Percentiles rank a stretch among this genome's conserved stretches.
Conservation (phyloP, 1,140 invertebrate genomes). For the Bombus confusus region DNA sequence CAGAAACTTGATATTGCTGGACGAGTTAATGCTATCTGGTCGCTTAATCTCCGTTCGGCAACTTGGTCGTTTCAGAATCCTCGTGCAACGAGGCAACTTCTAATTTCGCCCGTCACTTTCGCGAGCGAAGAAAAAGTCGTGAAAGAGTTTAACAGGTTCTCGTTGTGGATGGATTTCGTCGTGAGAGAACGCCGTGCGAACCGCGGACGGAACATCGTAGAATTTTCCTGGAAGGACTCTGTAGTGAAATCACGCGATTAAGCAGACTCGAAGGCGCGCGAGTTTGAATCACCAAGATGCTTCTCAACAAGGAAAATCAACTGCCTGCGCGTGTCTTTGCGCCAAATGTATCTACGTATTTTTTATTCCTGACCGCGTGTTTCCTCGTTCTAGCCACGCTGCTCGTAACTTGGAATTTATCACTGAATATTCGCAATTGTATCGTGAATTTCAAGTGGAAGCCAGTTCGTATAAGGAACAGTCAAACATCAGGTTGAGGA, state of each 20-base stretch:
- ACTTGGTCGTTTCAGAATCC: background rate
- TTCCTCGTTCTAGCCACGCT: background rate
- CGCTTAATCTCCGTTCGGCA: constrained; percentile 7
- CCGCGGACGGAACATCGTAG: background rate
- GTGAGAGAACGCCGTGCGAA: background rate
- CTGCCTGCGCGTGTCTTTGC: too few relatives aligned
- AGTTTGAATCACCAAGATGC: background rate
- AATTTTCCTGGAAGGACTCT: background rate
- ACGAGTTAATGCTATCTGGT: constrained; percentile 13
- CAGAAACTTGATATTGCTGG: constrained; percentile 8
- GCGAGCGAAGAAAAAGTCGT: background rate
- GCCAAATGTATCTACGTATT: background rate
- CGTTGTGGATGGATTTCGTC: background rate
- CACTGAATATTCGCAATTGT: background rate
- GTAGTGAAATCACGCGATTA: too few relatives aligned
- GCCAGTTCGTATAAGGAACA: background rate
- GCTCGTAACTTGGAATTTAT: background rate
- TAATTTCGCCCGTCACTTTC: background rate
- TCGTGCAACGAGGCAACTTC: background rate
- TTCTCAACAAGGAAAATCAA: background rate
- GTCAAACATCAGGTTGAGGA: background rate
- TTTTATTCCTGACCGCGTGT: background rate
- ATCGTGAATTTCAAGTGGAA: background rate
- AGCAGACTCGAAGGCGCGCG: too few relatives aligned
- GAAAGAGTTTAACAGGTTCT: background rate